Evolutionary conservation across 2,113 vertebrate genomes (phyloP).

Genomic region (Lanius collurio): DNA sequence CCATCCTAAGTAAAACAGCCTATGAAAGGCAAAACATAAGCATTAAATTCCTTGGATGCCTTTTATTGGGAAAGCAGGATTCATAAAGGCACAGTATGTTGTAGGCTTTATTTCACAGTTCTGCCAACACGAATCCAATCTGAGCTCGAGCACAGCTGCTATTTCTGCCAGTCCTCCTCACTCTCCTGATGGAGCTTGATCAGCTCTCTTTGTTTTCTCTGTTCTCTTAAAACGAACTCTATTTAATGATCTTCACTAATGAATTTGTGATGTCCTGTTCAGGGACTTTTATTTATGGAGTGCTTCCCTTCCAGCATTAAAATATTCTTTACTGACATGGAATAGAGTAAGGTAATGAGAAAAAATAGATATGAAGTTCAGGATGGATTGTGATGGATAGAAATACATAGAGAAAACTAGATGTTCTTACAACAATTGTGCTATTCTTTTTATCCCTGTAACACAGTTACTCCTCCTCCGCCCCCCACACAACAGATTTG

Average conservation of each 20-base stretch:
- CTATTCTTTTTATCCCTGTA: constrained; percentile 72
- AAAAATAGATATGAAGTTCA: constrained; percentile 33
- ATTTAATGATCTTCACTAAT: constrained; percentile 21
- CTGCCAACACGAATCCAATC: constrained; percentile 66
- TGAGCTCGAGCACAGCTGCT: constrained; percentile 62
- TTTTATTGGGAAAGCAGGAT: constrained; percentile 45
- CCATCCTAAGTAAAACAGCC: neutral
- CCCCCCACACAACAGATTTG: constrained; percentile 81
- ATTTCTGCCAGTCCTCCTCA: constrained; percentile 22
- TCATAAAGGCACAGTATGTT: constrained; percentile 60
- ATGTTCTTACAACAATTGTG: constrained; percentile 76
- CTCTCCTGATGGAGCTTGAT: constrained; percentile 46
- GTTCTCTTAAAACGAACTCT: neutral
- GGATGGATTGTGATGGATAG: constrained; percentile 56
- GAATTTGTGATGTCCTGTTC: constrained; percentile 19
- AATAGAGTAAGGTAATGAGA: neutral
- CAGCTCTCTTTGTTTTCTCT: constrained; percentile 49
- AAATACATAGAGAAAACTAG: constrained; percentile 66
- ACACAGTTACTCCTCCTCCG: constrained; percentile 74
- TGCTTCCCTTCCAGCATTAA: neutral
- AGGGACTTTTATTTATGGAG: constrained; percentile 1
- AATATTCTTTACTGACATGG: neutral
- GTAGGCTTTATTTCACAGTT: constrained; percentile 58
- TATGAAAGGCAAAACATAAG: constrained; percentile 40
- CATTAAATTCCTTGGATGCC: constrained; percentile 3